Conservation (phyloP, 2,888 invertebrate genomes). For the Geophilus truncorum region DNA sequence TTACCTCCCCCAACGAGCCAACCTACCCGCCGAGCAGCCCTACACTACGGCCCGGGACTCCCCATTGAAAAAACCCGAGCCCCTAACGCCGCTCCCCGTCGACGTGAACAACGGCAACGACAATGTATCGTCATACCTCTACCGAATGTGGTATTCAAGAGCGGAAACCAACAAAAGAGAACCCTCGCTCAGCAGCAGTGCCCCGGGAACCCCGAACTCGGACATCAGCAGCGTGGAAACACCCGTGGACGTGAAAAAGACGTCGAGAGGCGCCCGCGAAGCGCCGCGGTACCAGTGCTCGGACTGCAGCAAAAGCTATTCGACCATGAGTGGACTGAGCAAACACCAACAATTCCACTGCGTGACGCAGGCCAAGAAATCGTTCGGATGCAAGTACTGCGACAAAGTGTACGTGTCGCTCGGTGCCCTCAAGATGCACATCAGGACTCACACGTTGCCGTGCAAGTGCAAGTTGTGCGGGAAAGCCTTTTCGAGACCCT, state of each 20-base stretch:
- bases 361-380: conserved; percentile 75
- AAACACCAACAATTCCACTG: conserved; percentile 97
- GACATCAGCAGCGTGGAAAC: neutral
- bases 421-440: conserved; percentile 98
- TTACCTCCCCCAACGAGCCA: neutral
- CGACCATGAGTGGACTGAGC: conserved; percentile 87
- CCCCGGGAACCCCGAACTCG: neutral
- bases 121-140: neutral
- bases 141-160: neutral
- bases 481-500: conserved; percentile 94
- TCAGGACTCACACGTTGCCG: conserved; percentile 93
- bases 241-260: neutral
- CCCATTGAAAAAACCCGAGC: neutral
- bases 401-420: conserved; percentile 91
- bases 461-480: conserved; percentile 95
- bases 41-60: neutral
- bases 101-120: neutral
- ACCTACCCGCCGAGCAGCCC: neutral
- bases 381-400: conserved; percentile 93
- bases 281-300: conserved; percentile 74
- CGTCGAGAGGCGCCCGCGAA: neutral
- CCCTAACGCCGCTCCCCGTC: neutral
- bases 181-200: neutral
- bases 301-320: conserved; percentile 90
- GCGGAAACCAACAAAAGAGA: neutral